phyloP scores from a whole-genome alignment of 1,140 invertebrate species.

The Pachyrhynchus sulphureomaculatus region DNA sequence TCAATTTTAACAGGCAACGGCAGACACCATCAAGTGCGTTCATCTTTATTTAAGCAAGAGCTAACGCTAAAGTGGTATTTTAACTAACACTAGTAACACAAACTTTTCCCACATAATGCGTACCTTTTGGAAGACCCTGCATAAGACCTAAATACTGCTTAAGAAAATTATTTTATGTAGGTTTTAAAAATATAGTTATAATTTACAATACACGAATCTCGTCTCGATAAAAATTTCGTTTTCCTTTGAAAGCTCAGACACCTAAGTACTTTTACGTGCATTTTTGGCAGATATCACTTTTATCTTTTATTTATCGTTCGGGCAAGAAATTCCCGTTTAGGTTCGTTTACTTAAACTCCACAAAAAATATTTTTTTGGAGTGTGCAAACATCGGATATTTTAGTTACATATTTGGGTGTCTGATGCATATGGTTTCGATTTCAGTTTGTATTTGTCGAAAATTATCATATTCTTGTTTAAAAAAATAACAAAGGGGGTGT shows the following conservation, averaged over 20 bases:
- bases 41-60: no score
- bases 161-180: no score
- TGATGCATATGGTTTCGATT: background rate
- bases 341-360: constrained; percentile 13
- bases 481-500: no score
- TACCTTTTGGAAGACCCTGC: no score
- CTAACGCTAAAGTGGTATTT: no score
- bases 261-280: constrained; percentile 7
- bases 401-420: background rate
- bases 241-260: background rate
- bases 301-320: constrained; percentile 4
- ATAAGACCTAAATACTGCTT: no score
- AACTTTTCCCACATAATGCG: no score
- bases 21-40: no score
- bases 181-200: no score
- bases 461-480: background rate
- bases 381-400: constrained; percentile 2
- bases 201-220: no score
- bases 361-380: constrained; percentile 13
- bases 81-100: no score
- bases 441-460: background rate
- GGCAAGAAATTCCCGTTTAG: background rate
- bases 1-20: no score
- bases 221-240: background rate
- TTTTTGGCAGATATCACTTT: constrained; percentile 16